Evolutionary conservation across 37 sponge, comb jelly and placozoan genomes (phyloP).

Genomic region (Halichondria panicea): DNA sequence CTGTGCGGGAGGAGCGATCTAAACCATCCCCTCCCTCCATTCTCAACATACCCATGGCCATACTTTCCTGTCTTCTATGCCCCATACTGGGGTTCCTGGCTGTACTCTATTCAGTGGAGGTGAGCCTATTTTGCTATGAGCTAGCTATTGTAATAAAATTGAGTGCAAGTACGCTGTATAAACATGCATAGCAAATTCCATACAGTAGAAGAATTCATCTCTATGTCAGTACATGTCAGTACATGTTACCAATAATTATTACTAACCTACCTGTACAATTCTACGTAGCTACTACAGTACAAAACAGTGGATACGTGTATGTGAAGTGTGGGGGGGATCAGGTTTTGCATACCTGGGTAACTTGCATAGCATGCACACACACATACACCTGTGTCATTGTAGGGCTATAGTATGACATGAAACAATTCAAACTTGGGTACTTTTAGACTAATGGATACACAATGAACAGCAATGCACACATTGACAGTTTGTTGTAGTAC

Average conservation of each 20-base stretch:
- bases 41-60: constrained; percentile 12
- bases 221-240: no score
- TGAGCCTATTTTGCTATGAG: no score
- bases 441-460: not conserved
- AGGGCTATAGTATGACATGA: no score
- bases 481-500: not conserved
- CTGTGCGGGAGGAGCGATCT: not conserved
- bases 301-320: no score
- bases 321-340: no score
- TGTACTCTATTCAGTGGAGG: constrained; percentile 37
- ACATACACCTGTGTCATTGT: no score
- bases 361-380: no score
- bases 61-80: constrained; percentile 21
- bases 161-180: not conserved
- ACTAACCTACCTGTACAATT: no score
- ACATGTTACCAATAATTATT: no score
- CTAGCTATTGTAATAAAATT: not conserved
- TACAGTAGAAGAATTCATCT: not conserved
- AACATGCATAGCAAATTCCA: not conserved
- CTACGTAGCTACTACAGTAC: no score
- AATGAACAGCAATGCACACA: not conserved
- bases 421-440: no score
- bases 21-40: constrained; percentile 19
- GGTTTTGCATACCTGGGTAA: no score
- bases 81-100: constrained; percentile 34